Base-by-base conservation (phyloP, 2,113 vertebrate species). In the Seriola dumerili region DNA sequence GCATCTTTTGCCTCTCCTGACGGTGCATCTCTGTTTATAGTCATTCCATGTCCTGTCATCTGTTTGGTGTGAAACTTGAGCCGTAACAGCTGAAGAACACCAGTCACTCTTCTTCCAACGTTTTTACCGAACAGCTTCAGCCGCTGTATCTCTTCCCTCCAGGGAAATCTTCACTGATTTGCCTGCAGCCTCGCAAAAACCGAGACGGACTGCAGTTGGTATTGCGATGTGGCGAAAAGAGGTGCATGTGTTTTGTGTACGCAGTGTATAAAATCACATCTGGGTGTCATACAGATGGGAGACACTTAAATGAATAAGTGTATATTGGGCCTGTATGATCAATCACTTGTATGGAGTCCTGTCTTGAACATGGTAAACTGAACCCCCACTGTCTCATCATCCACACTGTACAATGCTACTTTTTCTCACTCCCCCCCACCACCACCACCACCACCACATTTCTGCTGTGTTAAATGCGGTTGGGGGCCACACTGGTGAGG, bases 401-500 rank as follows among this genome's bases (percentile, higher is more conserved):
- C 29, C 44, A 1, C 16, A 40, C 25, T 52, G n/a, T 38, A 4
- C 63, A 16, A 1, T 55, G 36, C 34, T 6, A 4, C 34, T n/a
- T n/a, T n/a, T n/a, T n/a, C n/a, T n/a, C n/a, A n/a, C n/a, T n/a
- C n/a, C n/a, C n/a, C n/a, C n/a, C n/a, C 34, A 8, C 55, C 13
- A 3, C 6, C 36, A 7, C 3, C 11, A 2, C 38, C 5, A 5
- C 10, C 9, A 2, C 9, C 34, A 21, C 68, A 9, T 55, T 40
- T 65, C 50, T 57, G 29, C 67, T 58, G 11, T 40, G 48, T 42
- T 23, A 17, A 48, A 9, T 48, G 71, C 52, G 34, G 34, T n/a
- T 48, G 42, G 36, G 17, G 62, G 67, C 38, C 23, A 59, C 52
- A 40, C 12, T 32, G 23, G 52, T 71, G 57, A 82, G 81, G 71